phyloP scores from a whole-genome alignment of 2,797 vertebrate species.

The Parauchenoglanis ngamensis region DNA sequence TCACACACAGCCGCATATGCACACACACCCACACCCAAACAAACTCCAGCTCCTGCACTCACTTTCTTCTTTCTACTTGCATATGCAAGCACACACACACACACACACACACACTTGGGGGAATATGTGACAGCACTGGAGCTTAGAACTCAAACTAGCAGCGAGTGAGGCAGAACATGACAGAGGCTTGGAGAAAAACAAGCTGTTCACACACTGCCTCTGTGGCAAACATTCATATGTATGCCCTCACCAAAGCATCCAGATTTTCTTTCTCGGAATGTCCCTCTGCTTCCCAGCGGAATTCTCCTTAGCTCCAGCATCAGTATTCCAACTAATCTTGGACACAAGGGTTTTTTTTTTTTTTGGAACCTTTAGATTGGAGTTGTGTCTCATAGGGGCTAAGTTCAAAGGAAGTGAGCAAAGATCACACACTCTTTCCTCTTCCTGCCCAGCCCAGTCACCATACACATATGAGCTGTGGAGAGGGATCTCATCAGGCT shows the following conservation, averaged over 20 bases:
- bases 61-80: constrained; percentile 22
- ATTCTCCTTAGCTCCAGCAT: constrained; percentile 73
- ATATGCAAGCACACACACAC: constrained; percentile 8
- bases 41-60: too few relatives aligned
- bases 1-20: constrained; percentile 20
- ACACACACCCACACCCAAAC: neutral
- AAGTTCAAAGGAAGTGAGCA: constrained; percentile 77
- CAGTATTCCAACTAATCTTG: constrained; percentile 80
- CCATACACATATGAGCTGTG: neutral
- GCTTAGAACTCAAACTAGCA: constrained; percentile 49
- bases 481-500: neutral
- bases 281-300: constrained; percentile 71
- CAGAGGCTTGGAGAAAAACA: constrained; percentile 45
- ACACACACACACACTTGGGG: constrained; percentile 35
- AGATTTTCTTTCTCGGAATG: constrained; percentile 74
- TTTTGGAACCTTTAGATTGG: constrained; percentile 74
- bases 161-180: constrained; percentile 51
- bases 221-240: constrained; percentile 62
- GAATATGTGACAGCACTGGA: constrained; percentile 45
- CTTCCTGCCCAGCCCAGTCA: constrained; percentile 59
- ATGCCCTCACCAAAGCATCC: constrained; percentile 63
- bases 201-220: constrained; percentile 45
- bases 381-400: constrained; percentile 73
- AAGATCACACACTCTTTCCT: constrained; percentile 71
- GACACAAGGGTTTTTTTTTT: constrained; percentile 64